A percentile compares a stretch with the other conserved stretches of the same genome.
Evolutionary conservation across 2,888 invertebrate species (phyloP).

Genomic region (Mythimna vitellina): DNA sequence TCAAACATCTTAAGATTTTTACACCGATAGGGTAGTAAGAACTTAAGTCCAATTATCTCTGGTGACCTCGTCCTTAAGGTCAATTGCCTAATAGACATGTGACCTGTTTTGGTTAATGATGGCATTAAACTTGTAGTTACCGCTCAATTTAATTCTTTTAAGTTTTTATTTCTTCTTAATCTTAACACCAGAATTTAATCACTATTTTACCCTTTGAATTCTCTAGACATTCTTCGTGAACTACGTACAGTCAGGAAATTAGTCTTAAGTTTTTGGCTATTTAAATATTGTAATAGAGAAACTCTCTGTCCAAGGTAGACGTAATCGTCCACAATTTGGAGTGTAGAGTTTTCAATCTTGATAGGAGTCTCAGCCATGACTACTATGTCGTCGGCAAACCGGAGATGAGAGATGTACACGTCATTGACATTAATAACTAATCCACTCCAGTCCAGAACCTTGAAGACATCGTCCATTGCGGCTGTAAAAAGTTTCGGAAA

Average conservation of each 20-base stretch:
- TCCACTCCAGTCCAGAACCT: no score
- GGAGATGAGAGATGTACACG: no score
- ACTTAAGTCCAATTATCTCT: constrained; percentile 32
- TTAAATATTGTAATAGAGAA: background rate
- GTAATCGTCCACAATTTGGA: no score
- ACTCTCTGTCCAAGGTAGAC: no score
- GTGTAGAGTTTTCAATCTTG: no score
- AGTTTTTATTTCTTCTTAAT: constrained; percentile 18
- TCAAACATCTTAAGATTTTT: constrained; percentile 3
- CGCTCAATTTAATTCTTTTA: constrained; percentile 2
- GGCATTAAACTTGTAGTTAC: constrained; percentile 8
- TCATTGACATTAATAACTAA: no score
- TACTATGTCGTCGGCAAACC: no score
- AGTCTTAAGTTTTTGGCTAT: background rate
- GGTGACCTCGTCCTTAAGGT: constrained; percentile 54
- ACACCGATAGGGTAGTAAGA: constrained; percentile 28
- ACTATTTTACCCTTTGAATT: background rate
- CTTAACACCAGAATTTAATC: background rate
- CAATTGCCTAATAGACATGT: constrained; percentile 63
- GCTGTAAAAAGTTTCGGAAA: no score
- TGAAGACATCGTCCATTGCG: no score
- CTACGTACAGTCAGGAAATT: background rate
- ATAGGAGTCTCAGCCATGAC: no score
- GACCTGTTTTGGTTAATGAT: constrained; percentile 51
- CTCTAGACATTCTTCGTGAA: background rate